Base-by-base conservation (phyloP, 2,113 vertebrate genomes). In the Lathamus discolor region DNA sequence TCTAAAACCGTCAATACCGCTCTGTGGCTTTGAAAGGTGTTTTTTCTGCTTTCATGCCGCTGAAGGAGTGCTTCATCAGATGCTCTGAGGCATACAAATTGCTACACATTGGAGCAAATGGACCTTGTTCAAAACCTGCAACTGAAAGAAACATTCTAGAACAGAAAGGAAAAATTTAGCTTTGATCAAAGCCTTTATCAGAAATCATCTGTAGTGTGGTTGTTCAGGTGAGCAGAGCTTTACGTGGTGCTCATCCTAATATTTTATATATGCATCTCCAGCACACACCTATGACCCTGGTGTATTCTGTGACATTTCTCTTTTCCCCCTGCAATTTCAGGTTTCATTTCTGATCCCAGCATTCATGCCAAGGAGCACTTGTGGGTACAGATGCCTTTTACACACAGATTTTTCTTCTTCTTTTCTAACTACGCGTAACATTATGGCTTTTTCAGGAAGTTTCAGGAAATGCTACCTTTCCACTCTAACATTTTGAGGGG, bases 41-140 rank as follows among this genome's bases (percentile, higher is more conserved):
- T 91, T 75, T 43, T 87, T 11, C 59, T 62, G 63, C 55, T 86
- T 54, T 77, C 24, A 3, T 29, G 35, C 84, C 86, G 75, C 79
- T 5, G 13, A 86, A 78, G 68, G 64, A 88, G 61, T 1, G 37
- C 72, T 90, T 80, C 83, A 49, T 16, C 88, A 39, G 72, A 75
- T 6, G 35, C 83, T 93, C 51, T 48, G 35, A 90, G 73, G 76
- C 88, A 94, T 27, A 94, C 61, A 88, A 84, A 96, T 83, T 61
- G 80, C 43, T 86, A 55, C 77, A 84, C 10, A 3, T 44, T 83
- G 90, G 92, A 93, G 86, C 85, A 90, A 95, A 95, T 59, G 44
- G 72, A 77, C 73, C 79, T 81, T 64, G 69, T 4, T 88, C 73
- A 80, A 96, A 92, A 66, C 24, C 68, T 55, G 35, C 76, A 28